phyloP scores from a whole-genome alignment of 2,888 invertebrate genomes.

The Machimus rusticus region DNA sequence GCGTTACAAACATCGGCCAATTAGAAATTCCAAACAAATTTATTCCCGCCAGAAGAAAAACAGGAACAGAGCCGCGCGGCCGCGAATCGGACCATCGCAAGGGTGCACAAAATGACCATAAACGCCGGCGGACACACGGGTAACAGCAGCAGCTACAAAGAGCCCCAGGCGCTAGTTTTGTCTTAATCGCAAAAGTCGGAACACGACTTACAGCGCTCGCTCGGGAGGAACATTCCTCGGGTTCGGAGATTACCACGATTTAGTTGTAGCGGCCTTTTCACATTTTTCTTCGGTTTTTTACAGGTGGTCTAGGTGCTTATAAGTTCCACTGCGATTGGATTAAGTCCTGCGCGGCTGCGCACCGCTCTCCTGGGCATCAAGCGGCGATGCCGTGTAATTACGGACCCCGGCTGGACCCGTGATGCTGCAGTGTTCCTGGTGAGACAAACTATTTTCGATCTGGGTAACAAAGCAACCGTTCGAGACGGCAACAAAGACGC shows the following conservation, averaged over 20 bases:
- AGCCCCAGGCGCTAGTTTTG: constrained; percentile 44
- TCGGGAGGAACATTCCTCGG: constrained; percentile 39
- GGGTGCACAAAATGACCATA: constrained; percentile 38
- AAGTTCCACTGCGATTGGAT: constrained; percentile 16
- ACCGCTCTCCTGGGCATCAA: not conserved
- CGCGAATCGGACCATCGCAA: constrained; percentile 10
- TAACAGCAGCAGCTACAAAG: constrained; percentile 32
- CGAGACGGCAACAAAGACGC: not conserved
- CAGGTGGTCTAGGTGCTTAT: constrained; percentile 20
- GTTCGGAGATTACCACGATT: constrained; percentile 42
- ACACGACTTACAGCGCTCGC: constrained; percentile 43
- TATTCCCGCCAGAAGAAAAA: constrained; percentile 38
- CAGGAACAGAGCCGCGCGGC: not conserved
- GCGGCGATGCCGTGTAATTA: constrained; percentile 17
- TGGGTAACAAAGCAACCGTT: constrained; percentile 8
- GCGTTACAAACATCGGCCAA: constrained; percentile 27
- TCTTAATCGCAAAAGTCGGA: constrained; percentile 43
- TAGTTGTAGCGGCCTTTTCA: constrained; percentile 25
- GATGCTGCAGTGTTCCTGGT: constrained; percentile 13
- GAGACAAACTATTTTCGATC: constrained; percentile 29
- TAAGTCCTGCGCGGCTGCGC: not conserved
- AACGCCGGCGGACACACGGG: constrained; percentile 32
- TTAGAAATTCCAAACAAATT: constrained; percentile 41
- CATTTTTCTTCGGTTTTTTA: constrained; percentile 25
- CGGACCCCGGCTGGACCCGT: not conserved